phyloP scores from a whole-genome alignment of 2,797 vertebrate genomes.

The Catamblyrhynchus diadema region DNA sequence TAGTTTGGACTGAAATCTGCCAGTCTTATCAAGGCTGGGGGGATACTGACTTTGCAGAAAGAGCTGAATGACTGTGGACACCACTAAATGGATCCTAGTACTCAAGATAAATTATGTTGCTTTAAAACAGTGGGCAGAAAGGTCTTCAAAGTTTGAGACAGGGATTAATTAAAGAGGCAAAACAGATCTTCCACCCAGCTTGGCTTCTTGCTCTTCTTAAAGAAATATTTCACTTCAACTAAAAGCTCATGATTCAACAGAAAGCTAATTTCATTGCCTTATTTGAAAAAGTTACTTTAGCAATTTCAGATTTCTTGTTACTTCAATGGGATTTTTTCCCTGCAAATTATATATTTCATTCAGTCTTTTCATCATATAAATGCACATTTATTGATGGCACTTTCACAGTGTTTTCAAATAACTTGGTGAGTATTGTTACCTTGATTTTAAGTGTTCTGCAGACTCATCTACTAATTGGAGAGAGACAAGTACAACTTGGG shows the following conservation, averaged over 20 bases:
- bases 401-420: not conserved
- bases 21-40: slow-evolving; percentile 21
- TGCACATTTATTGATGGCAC: not conserved
- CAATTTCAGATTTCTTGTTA: not conserved
- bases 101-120: slow-evolving; percentile 47
- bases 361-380: not conserved
- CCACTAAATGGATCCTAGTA: slow-evolving; percentile 13
- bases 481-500: not conserved
- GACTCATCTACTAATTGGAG: not conserved
- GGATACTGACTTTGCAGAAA: not conserved
- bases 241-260: not conserved
- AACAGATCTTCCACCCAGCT: not conserved
- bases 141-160: slow-evolving; percentile 46
- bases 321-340: not conserved
- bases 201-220: slow-evolving; percentile 44
- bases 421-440: not conserved
- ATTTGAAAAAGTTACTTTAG: not conserved
- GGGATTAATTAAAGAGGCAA: slow-evolving; percentile 48
- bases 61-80: not conserved
- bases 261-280: not conserved
- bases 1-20: not conserved
- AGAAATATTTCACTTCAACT: not conserved
- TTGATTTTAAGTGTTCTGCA: not conserved
- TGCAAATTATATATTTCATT: not conserved
- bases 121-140: slow-evolving; percentile 51